Conservation (phyloP, 2,888 invertebrate species). For the Linnaemya tessellans region DNA sequence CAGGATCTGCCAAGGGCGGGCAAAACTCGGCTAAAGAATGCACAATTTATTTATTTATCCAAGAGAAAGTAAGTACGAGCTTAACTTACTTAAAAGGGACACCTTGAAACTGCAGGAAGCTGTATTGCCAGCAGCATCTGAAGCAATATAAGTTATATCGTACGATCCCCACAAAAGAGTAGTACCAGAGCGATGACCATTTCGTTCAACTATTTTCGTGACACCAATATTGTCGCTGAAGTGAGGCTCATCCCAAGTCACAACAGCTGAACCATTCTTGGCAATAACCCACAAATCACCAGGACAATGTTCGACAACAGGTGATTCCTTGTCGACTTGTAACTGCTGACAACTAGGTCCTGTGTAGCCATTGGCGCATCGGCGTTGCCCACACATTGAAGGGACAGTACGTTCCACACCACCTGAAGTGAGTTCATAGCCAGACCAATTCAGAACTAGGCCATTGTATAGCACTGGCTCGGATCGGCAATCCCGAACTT, state of each 20-base stretch:
- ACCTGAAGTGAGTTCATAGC: slow-evolving; percentile 94
- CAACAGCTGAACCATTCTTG: slow-evolving; percentile 94
- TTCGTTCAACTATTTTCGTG: slow-evolving; percentile 90
- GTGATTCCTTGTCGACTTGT: slow-evolving; percentile 93
- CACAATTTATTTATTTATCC: slow-evolving; percentile 15
- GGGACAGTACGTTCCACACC: slow-evolving; percentile 96
- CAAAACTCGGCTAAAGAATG: slow-evolving; percentile 91
- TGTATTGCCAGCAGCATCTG: slow-evolving; percentile 95
- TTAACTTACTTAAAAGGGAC: slow-evolving; percentile 90
- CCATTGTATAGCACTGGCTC: slow-evolving; percentile 95
- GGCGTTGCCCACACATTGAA: slow-evolving; percentile 94
- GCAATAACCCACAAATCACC: slow-evolving; percentile 97
- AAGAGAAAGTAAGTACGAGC: not conserved
- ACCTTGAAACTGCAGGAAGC: slow-evolving; percentile 96
- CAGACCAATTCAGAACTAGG: slow-evolving; percentile 95
- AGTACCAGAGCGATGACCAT: slow-evolving; percentile 93
- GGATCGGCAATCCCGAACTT: slow-evolving; percentile 95
- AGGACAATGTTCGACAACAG: slow-evolving; percentile 94
- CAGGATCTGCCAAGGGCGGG: slow-evolving; percentile 93
- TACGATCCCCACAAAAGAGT: slow-evolving; percentile 96
- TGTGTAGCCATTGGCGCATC: slow-evolving; percentile 93
- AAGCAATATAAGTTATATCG: slow-evolving; percentile 96
- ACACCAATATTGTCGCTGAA: slow-evolving; percentile 95
- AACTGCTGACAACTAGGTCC: slow-evolving; percentile 93
- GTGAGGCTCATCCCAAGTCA: slow-evolving; percentile 95